Percentiles rank a stretch among this genome's conserved stretches.
Conservation (phyloP, 2,797 vertebrate species). For the Discoglossus pictus region DNA sequence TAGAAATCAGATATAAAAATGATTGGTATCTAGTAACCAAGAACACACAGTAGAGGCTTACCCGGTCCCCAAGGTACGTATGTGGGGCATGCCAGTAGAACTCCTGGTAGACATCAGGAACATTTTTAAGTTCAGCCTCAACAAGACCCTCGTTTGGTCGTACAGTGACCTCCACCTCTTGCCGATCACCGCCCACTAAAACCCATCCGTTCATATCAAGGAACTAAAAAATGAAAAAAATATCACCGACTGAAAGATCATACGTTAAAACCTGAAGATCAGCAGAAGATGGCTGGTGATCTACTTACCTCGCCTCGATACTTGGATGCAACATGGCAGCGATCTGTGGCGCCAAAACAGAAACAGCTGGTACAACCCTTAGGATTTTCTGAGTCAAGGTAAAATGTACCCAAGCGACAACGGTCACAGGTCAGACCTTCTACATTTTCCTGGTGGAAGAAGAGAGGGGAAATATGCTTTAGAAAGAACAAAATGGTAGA, state of each 20-base stretch:
- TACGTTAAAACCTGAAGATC: not conserved
- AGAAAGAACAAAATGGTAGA: no score
- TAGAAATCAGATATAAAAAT: not conserved
- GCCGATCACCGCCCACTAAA: constrained; percentile 80
- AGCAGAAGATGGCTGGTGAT: rapidly evolving
- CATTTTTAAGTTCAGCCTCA: constrained; percentile 78
- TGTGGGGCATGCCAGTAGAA: constrained; percentile 89
- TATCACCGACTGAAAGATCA: rapidly evolving
- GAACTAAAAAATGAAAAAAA: constrained; percentile 64
- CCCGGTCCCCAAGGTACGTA: constrained; percentile 89
- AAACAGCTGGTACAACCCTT: constrained; percentile 98
- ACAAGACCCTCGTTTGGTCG: constrained; percentile 71
- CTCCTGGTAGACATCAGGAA: constrained; percentile 82
- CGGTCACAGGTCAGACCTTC: constrained; percentile 86
- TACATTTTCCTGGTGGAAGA: constrained; percentile 85
- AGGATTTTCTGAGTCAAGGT: constrained; percentile 86
- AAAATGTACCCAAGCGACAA: constrained; percentile 90
- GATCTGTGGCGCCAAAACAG: constrained; percentile 93
- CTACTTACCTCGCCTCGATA: constrained; percentile 76
- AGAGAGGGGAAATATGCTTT: no score
- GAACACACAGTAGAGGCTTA: constrained; percentile 53
- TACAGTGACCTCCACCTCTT: constrained; percentile 73
- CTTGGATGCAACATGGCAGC: constrained; percentile 82
- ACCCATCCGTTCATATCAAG: constrained; percentile 86
- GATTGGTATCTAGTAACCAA: not conserved